Evolutionary conservation across 2,888 invertebrate genomes (phyloP).

Genomic region (Syrista parreyssii): DNA sequence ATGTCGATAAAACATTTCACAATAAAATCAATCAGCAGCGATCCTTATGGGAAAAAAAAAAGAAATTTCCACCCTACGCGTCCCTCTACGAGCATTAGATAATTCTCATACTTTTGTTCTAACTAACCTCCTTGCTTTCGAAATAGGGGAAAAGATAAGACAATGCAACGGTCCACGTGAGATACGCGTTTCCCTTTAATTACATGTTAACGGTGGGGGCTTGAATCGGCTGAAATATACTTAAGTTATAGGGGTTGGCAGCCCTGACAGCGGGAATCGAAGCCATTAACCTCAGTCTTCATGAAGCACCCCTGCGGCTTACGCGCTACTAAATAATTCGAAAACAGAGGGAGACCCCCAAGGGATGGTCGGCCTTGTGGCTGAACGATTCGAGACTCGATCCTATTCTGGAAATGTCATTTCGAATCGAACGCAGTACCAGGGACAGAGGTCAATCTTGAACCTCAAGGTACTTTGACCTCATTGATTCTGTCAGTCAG

Average conservation of each 20-base stretch:
- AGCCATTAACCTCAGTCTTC: conserved; percentile 54
- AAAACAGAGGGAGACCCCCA: conserved; percentile 5
- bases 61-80: not conserved
- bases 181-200: conserved; percentile 25
- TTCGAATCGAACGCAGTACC: conserved; percentile 27
- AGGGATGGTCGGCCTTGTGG: conserved; percentile 10
- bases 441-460: conserved; percentile 18
- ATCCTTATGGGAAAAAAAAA: not conserved
- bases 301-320: conserved; percentile 43
- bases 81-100: too few relatives aligned
- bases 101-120: not conserved
- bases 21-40: not conserved
- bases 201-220: conserved; percentile 8
- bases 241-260: conserved; percentile 35
- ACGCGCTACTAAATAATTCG: conserved; percentile 57
- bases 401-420: conserved; percentile 34
- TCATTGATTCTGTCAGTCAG: not conserved
- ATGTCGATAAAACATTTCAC: too few relatives aligned
- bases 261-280: conserved; percentile 50
- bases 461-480: not conserved
- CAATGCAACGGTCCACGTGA: conserved; percentile 9
- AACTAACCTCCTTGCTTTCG: not conserved
- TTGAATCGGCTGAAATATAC: conserved; percentile 34
- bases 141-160: too few relatives aligned
- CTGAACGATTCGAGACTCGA: conserved; percentile 32